Conservation (phyloP, 2,113 vertebrate genomes). For the Desmodus rotundus region DNA sequence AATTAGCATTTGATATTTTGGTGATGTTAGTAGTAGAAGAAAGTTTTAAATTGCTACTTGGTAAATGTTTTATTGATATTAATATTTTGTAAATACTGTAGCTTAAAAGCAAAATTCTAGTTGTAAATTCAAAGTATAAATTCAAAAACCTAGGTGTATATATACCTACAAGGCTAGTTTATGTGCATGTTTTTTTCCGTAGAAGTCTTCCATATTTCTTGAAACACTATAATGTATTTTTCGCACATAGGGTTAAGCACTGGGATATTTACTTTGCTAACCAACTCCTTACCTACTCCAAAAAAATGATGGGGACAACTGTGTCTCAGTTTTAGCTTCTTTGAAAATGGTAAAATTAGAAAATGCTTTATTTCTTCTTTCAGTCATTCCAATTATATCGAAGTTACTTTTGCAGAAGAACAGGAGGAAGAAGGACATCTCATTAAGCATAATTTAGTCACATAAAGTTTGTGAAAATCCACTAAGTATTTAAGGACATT, state of each 20-base stretch:
- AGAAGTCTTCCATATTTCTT: neutral
- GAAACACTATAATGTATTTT: neutral
- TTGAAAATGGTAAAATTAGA: neutral
- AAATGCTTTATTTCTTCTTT: conserved; percentile 26
- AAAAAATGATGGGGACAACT: neutral
- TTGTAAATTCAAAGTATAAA: conserved; percentile 24
- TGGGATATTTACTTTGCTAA: conserved; percentile 25
- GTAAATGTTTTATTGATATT: conserved; percentile 20
- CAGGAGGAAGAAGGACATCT: neutral
- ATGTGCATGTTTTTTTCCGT: neutral
- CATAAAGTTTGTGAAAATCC: conserved; percentile 1
- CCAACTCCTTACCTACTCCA: neutral
- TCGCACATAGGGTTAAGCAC: neutral
- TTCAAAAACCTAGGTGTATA: neutral
- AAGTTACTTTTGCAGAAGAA: neutral
- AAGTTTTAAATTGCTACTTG: conserved; percentile 24
- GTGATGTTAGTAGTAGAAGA: conserved; percentile 21
- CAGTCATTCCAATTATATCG: neutral
- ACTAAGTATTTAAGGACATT: neutral
- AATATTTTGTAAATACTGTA: neutral
- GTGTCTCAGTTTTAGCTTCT: neutral
- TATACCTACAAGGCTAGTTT: neutral
- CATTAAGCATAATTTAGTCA: conserved; percentile 13
- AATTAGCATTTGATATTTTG: neutral
- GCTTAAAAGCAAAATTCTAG: conserved; percentile 2